A percentile compares a stretch with the other conserved stretches of the same genome.
Conservation (phyloP, 2,888 invertebrate species). For the Ormyrus rosae region DNA sequence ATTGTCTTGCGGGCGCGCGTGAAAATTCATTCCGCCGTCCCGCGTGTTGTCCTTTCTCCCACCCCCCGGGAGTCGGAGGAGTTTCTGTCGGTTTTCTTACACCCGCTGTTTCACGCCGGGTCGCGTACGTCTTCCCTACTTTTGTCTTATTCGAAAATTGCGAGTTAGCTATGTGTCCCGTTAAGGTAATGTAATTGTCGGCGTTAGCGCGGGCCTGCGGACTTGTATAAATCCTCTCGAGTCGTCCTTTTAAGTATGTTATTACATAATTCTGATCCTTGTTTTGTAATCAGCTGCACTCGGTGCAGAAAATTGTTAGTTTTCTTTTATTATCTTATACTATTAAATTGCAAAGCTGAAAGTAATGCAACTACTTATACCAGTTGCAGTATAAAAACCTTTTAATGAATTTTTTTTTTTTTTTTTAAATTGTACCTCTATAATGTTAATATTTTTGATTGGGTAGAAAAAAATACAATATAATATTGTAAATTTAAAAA, state of each 20-base stretch:
- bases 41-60: neutral
- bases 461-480: too few species aligned
- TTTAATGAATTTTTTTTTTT: too few species aligned
- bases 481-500: too few species aligned
- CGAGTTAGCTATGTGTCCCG: constrained; percentile 2
- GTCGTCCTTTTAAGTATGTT: neutral
- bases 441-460: too few species aligned
- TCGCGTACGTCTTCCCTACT: neutral
- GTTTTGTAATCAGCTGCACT: too few species aligned
- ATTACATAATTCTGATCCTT: neutral
- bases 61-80: neutral
- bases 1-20: constrained; percentile 2
- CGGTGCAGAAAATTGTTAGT: too few species aligned
- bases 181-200: neutral
- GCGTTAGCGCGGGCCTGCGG: neutral
- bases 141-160: neutral
- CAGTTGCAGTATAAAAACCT: too few species aligned
- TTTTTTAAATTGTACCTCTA: too few species aligned
- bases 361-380: too few species aligned
- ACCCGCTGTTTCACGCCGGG: neutral
- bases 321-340: too few species aligned
- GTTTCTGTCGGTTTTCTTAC: neutral
- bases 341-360: too few species aligned
- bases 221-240: too few species aligned
- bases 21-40: constrained; percentile 5